Conservation (phyloP, 1,140 invertebrate species). For the Apis cerana region DNA sequence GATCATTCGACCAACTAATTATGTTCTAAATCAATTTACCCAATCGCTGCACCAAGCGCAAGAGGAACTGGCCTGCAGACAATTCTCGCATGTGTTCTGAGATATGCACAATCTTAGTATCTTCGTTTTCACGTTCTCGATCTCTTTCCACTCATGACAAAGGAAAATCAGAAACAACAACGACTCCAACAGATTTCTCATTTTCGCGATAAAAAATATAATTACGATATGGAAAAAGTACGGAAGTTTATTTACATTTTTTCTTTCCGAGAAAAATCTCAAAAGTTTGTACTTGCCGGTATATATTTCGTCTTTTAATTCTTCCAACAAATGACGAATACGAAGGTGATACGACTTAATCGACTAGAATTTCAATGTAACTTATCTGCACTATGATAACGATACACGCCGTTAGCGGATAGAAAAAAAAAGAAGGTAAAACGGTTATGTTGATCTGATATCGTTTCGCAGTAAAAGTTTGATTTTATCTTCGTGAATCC, state of each 20-base stretch:
- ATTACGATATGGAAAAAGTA: not conserved
- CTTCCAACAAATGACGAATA: not conserved
- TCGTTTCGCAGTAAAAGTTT: not conserved
- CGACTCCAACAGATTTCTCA: not conserved
- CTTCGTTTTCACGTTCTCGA: not conserved
- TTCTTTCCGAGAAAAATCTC: not conserved
- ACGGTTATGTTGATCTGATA: not conserved
- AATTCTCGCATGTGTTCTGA: conserved; percentile 71
- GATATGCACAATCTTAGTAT: conserved; percentile 41
- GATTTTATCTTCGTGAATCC: conserved; percentile 1
- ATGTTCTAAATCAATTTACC: conserved; percentile 56
- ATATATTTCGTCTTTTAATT: no score
- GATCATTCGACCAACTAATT: no score
- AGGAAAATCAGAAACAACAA: not conserved
- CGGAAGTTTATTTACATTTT: not conserved
- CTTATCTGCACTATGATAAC: conserved; percentile 51
- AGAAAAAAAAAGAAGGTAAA: not conserved
- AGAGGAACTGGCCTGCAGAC: conserved; percentile 65
- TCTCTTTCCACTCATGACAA: not conserved
- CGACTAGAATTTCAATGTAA: not conserved
- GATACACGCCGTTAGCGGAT: conserved; percentile 15
- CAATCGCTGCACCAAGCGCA: conserved; percentile 79
- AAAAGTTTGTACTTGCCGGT: no score
- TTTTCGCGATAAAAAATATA: not conserved
- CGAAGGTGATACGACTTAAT: not conserved